Evolutionary conservation across 2,113 vertebrate genomes (phyloP).

Genomic region (Ptychochromis oligacanthus): DNA sequence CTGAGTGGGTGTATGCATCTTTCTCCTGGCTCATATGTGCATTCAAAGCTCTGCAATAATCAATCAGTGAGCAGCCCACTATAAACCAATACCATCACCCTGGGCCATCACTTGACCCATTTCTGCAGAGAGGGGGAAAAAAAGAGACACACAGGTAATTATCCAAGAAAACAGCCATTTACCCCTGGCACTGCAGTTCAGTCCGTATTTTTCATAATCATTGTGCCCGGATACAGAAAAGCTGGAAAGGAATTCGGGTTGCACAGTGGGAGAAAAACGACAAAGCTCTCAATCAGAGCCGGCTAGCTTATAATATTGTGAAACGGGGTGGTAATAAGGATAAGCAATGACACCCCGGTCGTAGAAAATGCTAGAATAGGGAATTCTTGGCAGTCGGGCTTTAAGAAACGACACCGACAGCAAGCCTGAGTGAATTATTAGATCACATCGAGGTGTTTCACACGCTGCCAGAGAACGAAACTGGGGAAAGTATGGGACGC

Average conservation of each 20-base stretch:
- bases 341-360: conserved; percentile 27
- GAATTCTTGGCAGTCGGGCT: neutral
- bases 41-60: conserved; percentile 29
- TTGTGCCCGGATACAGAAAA: conserved; percentile 34
- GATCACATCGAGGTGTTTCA: neutral
- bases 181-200: neutral
- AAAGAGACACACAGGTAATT: conserved; percentile 7
- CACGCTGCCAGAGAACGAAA: neutral
- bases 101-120: conserved; percentile 31
- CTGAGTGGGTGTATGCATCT: conserved; percentile 12
- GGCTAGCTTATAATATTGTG: conserved; percentile 22
- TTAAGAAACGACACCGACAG: neutral
- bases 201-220: neutral
- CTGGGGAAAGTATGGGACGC: neutral
- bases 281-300: conserved; percentile 17
- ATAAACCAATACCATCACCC: conserved; percentile 10
- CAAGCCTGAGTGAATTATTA: neutral
- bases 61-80: conserved; percentile 14
- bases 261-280: neutral
- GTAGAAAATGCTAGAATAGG: conserved; percentile 49
- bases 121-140: conserved; percentile 40
- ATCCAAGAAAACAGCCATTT: conserved; percentile 2
- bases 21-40: conserved; percentile 9
- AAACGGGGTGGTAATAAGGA: conserved; percentile 34
- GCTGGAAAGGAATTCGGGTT: conserved; percentile 46